These are phyloP conservation scores for Chrysomela aeneicollis DNA, from an alignment of 2,888 invertebrate species.

Conservation along the genomic window DNA sequence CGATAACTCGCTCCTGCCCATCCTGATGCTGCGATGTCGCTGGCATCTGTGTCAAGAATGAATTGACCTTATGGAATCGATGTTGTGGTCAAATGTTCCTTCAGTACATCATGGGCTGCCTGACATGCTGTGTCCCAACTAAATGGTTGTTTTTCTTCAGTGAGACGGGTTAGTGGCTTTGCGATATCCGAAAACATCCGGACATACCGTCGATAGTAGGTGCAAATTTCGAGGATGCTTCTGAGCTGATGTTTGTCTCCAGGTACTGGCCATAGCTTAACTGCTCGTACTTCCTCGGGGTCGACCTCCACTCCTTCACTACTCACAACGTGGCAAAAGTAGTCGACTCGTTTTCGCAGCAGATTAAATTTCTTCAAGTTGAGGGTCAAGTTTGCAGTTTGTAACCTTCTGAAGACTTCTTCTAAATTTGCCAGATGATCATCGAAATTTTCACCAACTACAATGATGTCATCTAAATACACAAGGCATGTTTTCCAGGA, in stretches of 20 bases:
- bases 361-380: slow-evolving; percentile 23
- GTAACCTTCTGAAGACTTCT: not conserved
- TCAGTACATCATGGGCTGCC: not conserved
- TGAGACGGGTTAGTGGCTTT: not conserved
- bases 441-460: slow-evolving; percentile 33
- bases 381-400: not conserved
- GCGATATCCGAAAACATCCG: slow-evolving; percentile 32
- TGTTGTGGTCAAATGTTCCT: not conserved
- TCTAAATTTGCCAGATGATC: slow-evolving; percentile 23
- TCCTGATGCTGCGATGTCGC: slow-evolving; percentile 27
- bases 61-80: not conserved
- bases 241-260: slow-evolving; percentile 26
- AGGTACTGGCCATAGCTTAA: slow-evolving; percentile 33
- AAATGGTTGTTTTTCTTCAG: not conserved
- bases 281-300: slow-evolving; percentile 9
- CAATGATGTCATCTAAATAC: slow-evolving; percentile 41
- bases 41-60: slow-evolving; percentile 8
- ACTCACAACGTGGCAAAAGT: slow-evolving; percentile 20
- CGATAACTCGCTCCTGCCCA: slow-evolving; percentile 38
- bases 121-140: slow-evolving; percentile 3
- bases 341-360: slow-evolving; percentile 24
- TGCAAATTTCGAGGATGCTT: slow-evolving; percentile 30
- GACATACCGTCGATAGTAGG: slow-evolving; percentile 36
- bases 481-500: slow-evolving; percentile 30
- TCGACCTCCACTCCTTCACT: slow-evolving; percentile 3